Percentiles rank a stretch among this genome's conserved stretches.
Evolutionary conservation across 1,140 invertebrate genomes (phyloP).

Genomic region (Saccostrea glomerata): DNA sequence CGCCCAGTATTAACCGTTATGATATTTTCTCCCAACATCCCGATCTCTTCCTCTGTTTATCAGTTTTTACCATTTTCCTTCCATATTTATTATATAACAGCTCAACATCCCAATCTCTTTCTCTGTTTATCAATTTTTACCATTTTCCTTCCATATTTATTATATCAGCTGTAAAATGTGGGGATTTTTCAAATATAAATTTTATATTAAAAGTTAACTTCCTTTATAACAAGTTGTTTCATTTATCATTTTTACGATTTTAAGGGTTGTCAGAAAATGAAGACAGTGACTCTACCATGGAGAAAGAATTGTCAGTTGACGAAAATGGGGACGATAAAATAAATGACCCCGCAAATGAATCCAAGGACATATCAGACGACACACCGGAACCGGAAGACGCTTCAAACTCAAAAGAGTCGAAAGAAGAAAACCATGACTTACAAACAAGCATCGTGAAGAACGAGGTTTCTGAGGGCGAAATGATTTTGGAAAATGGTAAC

Average conservation of each 20-base stretch:
- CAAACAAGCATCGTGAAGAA: constrained; percentile 5
- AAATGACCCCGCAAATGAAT: neutral
- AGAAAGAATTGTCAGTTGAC: constrained; percentile 31
- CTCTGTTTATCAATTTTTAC: constrained; percentile 9
- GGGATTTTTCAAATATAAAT: neutral
- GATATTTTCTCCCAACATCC: neutral
- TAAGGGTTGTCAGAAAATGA: constrained; percentile 46
- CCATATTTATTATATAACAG: neutral
- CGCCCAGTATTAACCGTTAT: neutral
- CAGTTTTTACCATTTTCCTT: neutral
- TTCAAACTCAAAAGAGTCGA: neutral
- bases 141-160: neutral
- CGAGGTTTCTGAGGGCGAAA: constrained; percentile 48
- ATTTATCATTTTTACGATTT: neutral
- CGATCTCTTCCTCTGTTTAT: neutral
- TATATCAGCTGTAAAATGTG: neutral
- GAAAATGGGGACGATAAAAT: constrained; percentile 41
- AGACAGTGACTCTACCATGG: constrained; percentile 23
- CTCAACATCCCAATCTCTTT: neutral
- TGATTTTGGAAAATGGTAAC: constrained; percentile 54
- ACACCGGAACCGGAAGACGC: neutral
- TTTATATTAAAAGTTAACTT: neutral
- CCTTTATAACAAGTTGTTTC: neutral
- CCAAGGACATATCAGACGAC: neutral
- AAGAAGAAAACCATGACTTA: constrained; percentile 33